Evolutionary conservation across 2,888 invertebrate species (phyloP), one percentile per base, ranked within the genome.

Genomic region (Ditula angustiorana): DNA sequence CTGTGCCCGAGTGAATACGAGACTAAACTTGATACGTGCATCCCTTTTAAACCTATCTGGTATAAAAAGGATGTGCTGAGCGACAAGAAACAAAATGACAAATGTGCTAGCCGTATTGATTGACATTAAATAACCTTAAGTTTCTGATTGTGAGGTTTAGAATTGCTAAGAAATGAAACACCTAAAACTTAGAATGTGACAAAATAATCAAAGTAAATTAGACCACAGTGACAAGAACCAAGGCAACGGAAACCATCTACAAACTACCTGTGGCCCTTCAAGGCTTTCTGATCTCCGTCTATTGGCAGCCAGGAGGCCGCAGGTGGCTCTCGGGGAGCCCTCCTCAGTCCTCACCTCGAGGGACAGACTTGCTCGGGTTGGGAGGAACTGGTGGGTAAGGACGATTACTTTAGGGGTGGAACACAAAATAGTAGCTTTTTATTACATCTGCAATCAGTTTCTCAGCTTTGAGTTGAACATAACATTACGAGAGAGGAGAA

Each of bases 351-450:
- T 93, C 75, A 94, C 94, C 81, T 95, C 95, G 67, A 95, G 88
- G 33, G 94, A 94, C 67, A 95, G 86, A 72, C 94, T 95, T 55
- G 94, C 94, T 78, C 95, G 92, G 72, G 94, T 93, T 62, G 94
- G 94, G 76, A 93, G 86, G 71, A 92, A 90, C 94, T 94, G 86
- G 71, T 77, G 78, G 82, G 69, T 60, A 66, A 53, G 63, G 53
- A 2, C 2, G 8, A n/a, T 30, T 19, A 50, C 30, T 35, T 11
- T 33, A 5, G 52, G 16, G 23, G 2, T 37, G 13, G 1, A 21
- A 5, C 19, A n/a, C n/a, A n/a, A n/a, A n/a, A n/a, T n/a, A n/a
- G n/a, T n/a, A n/a, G n/a, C n/a, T n/a, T n/a, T n/a, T n/a, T n/a
- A n/a, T n/a, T n/a, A n/a, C n/a, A n/a, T n/a, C n/a, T n/a, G n/a